These are phyloP conservation scores for Coregonus sp. DNA, from an alignment of 2,797 vertebrate species.

Conservation along the genomic window DNA sequence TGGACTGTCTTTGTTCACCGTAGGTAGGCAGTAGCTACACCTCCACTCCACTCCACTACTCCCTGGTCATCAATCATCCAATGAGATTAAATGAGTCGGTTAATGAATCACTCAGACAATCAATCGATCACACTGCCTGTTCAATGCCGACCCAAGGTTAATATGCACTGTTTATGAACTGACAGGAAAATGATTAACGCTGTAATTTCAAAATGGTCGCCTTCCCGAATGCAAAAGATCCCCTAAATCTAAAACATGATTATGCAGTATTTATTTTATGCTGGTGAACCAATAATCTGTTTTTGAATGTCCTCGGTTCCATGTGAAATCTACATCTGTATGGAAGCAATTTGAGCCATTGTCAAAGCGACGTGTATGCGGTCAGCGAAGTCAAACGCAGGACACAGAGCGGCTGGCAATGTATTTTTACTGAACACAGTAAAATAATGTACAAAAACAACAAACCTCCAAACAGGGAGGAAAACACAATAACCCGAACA, in stretches of 20 bases:
- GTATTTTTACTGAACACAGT: no score
- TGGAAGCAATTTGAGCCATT: background rate
- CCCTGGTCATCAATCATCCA: slow-evolving; percentile 52
- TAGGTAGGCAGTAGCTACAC: slow-evolving; percentile 14
- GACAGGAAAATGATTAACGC: slow-evolving; percentile 41
- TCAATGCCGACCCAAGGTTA: slow-evolving; percentile 55
- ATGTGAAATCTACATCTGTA: background rate
- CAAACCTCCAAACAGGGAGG: no score
- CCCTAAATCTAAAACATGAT: background rate
- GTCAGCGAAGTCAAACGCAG: no score
- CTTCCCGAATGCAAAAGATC: background rate
- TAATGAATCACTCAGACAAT: slow-evolving; percentile 47
- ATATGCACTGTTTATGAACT: slow-evolving; percentile 43
- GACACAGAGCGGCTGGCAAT: no score
- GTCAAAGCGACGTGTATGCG: no score
- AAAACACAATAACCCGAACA: no score
- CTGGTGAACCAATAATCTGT: background rate
- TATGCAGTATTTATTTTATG: background rate
- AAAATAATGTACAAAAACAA: no score
- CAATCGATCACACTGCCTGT: slow-evolving; percentile 46
- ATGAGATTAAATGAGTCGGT: slow-evolving; percentile 46
- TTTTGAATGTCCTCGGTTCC: background rate
- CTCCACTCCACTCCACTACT: background rate
- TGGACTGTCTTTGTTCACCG: slow-evolving; percentile 36
- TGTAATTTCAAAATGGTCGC: slow-evolving; percentile 12